A percentile compares a stretch with the other conserved stretches of the same genome.
phyloP scores from a whole-genome alignment of 2,888 invertebrate species.

The Amiota minor region DNA sequence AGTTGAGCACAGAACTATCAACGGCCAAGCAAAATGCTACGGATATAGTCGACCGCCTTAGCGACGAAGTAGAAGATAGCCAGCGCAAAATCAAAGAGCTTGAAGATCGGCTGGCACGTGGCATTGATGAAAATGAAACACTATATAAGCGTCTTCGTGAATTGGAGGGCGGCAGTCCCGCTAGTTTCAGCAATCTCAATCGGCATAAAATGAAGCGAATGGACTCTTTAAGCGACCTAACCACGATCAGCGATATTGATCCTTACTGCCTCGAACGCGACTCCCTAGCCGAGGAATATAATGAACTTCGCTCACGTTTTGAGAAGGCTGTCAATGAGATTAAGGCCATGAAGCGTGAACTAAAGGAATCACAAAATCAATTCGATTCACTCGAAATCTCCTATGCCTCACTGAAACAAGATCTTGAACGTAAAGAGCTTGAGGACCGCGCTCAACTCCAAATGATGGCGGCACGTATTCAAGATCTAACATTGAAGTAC shows the following conservation, averaged over 20 bases:
- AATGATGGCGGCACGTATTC: constrained; percentile 86
- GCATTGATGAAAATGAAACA: constrained; percentile 85
- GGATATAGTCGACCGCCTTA: constrained; percentile 81
- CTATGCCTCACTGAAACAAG: constrained; percentile 83
- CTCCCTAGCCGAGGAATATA: constrained; percentile 85
- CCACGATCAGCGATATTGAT: constrained; percentile 85
- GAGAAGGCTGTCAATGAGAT: constrained; percentile 89
- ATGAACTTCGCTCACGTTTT: constrained; percentile 83
- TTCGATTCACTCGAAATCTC: constrained; percentile 87
- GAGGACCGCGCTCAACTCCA: constrained; percentile 82
- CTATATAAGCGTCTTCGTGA: constrained; percentile 83
- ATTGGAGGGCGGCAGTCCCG: constrained; percentile 77
- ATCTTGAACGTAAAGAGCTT: constrained; percentile 79
- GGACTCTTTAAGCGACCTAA: constrained; percentile 86
- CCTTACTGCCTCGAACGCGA: constrained; percentile 83
- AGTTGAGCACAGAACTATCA: constrained; percentile 77
- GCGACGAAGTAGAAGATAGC: constrained; percentile 80
- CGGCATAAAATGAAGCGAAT: constrained; percentile 76
- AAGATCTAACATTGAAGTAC: constrained; percentile 87
- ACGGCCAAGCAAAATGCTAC: constrained; percentile 82
- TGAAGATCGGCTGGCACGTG: constrained; percentile 77
- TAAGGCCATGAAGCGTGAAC: constrained; percentile 85
- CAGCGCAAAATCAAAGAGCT: constrained; percentile 75
- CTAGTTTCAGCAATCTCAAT: constrained; percentile 70
- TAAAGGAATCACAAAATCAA: constrained; percentile 85